These are phyloP conservation scores for Euplagia quadripunctaria DNA, from an alignment of 2,888 invertebrate species.

Conservation along the genomic window DNA sequence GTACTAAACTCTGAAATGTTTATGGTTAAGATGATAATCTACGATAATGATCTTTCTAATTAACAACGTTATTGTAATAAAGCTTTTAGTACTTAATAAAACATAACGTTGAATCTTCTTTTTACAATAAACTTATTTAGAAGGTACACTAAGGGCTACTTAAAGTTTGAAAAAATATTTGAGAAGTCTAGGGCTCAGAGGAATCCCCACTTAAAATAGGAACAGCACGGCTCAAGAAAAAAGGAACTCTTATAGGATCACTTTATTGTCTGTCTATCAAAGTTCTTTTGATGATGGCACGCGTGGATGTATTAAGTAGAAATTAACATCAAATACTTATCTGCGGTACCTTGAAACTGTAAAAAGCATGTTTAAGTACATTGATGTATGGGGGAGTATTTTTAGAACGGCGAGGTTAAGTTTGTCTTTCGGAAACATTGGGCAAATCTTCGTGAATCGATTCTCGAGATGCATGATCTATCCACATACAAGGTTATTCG, in stretches of 20 bases:
- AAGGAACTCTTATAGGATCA: background rate
- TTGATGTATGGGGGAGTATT: too few relatives aligned
- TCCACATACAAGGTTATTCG: too few relatives aligned
- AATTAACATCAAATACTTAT: background rate
- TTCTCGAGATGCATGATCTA: too few relatives aligned
- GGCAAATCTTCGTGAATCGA: too few relatives aligned
- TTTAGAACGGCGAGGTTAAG: too few relatives aligned
- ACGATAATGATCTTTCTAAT: conserved; percentile 8
- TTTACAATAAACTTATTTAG: background rate
- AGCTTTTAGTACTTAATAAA: conserved; percentile 11
- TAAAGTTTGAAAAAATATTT: background rate
- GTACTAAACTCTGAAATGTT: conserved; percentile 17
- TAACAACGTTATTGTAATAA: background rate
- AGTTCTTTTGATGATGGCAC: too few relatives aligned
- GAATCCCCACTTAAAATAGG: background rate
- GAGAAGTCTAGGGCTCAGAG: background rate
- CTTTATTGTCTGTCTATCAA: background rate
- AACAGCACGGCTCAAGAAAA: background rate
- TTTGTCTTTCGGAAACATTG: too few relatives aligned
- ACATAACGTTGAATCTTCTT: conserved; percentile 1
- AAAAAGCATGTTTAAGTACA: too few relatives aligned
- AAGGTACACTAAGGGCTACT: background rate
- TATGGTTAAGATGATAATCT: conserved; percentile 10
- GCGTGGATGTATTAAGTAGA: background rate
- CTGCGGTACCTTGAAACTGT: too few relatives aligned